Base-by-base conservation (phyloP, 2,888 invertebrate species). In the Petrophora chlorosata region DNA sequence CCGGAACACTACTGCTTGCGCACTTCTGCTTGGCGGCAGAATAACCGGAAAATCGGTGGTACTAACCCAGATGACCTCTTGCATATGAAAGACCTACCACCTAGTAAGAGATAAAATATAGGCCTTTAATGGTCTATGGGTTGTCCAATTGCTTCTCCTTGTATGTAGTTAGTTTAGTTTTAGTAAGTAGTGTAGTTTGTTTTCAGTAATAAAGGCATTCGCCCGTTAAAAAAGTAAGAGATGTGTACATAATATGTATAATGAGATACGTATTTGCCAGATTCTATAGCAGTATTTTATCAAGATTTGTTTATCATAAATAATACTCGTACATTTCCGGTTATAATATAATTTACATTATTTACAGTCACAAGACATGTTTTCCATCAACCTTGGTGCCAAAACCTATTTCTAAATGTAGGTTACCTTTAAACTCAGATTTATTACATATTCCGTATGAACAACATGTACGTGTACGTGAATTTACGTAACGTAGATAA, bases 361-460 rank as follows among this genome's bases (percentile, higher is more conserved):
- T 78, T 74, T 69, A 76, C 67, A 53, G 51, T 53, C 25, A 26
- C 32, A 48, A 59, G 61, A 59, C 63, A 60, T 63, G 68, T 59
- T 67, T 67, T 60, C 40, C 59, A 56, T 69, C 59, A 63, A 65
- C 79, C 79, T 82, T 79, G 81, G 71, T 61, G 71, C 69, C 65
- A 38, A 69, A 76, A 78, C 73, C 73, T 58, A 58, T 59, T 76
- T 82, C 63, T 56, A 36, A 39, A 82, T 70, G 45, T 79, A 73
- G 85, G 82, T 82, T 74, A 63, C 78, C 79, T 73, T 83, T 82
- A 81, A 82, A 75, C 75, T 73, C 59, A 68, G 35, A 74, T 80
- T 81, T 76, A 79, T 67, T 67, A 65, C 59, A 57, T 55, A 65
- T 63, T 74, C 66, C 56, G 14, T 34, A 23, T 16, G 3, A 17